Conservation (phyloP, 2,888 invertebrate genomes). For the Ochropacha duplaris region DNA sequence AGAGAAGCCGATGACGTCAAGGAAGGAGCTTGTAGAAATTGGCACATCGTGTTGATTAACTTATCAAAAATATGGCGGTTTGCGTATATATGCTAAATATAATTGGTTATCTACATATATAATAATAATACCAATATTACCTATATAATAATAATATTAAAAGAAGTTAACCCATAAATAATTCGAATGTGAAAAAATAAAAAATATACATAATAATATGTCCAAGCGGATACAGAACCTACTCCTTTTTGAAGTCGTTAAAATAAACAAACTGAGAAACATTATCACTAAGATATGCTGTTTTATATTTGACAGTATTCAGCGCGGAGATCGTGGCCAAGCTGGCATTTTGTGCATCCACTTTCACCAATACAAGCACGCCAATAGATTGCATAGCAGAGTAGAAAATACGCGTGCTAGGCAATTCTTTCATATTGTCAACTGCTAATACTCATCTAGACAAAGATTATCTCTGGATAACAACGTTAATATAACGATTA, state of each 20-base stretch:
- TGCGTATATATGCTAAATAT: too few species aligned
- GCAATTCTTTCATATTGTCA: constrained; percentile 40
- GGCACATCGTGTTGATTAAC: constrained; percentile 6
- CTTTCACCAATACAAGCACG: constrained; percentile 75
- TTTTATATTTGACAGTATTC: constrained; percentile 47
- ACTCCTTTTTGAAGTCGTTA: too few species aligned
- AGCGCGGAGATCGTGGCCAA: constrained; percentile 40
- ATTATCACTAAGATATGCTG: constrained; percentile 28
- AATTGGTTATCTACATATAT: too few species aligned
- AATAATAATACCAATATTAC: too few species aligned
- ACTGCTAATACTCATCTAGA: constrained; percentile 23
- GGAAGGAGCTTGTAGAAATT: constrained; percentile 9
- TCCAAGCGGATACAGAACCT: too few species aligned
- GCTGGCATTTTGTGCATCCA: constrained; percentile 68
- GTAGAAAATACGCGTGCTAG: constrained; percentile 52
- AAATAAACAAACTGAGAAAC: constrained; percentile 17
- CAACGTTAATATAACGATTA: constrained; percentile 4
- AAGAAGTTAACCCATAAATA: too few species aligned
- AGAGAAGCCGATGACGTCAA: constrained; percentile 40
- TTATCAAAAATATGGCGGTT: constrained; percentile 1
- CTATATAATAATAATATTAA: background rate
- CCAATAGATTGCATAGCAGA: constrained; percentile 58
- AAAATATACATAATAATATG: too few species aligned
- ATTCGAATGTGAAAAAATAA: too few species aligned
- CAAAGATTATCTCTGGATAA: constrained; percentile 14